These are phyloP conservation scores for Corvus moneduloides DNA, from an alignment of 2,113 vertebrate species.

Conservation along the genomic window DNA sequence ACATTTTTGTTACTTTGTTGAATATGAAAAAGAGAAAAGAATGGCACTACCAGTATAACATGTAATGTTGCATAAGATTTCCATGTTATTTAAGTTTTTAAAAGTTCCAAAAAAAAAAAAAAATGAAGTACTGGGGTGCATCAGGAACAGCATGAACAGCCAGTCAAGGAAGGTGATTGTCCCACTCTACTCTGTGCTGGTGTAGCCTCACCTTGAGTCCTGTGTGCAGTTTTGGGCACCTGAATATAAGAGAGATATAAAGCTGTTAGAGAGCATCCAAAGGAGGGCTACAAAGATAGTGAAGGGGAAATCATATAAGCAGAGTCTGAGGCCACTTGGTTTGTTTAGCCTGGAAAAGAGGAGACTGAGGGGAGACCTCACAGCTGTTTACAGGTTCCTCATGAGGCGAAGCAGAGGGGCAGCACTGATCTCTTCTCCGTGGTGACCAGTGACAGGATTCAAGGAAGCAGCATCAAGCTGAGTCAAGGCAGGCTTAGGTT, in stretches of 20 bases:
- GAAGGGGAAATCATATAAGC: not conserved
- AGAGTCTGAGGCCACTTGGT: not conserved
- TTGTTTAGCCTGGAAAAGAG: not conserved
- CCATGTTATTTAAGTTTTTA: not conserved
- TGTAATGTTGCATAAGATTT: not conserved
- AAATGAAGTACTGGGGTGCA: not conserved
- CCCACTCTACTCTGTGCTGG: not conserved
- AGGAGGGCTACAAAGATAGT: not conserved
- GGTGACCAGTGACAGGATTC: not conserved
- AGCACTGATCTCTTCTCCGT: not conserved
- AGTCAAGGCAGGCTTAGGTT: not conserved
- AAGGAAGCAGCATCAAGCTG: not conserved
- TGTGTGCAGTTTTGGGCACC: not conserved
- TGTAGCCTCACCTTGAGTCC: not conserved
- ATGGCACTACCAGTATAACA: not conserved
- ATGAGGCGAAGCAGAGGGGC: fast-evolving
- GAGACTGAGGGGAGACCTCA: not conserved
- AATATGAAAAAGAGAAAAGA: not conserved
- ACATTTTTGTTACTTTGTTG: not conserved
- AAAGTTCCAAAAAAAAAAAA: not conserved
- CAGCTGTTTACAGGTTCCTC: not conserved
- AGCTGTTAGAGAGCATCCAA: not conserved
- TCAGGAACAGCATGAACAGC: not conserved
- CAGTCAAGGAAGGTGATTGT: not conserved
- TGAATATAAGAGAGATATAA: not conserved